Conservation (phyloP, 2,888 invertebrate genomes). For the Trilocha varians region DNA sequence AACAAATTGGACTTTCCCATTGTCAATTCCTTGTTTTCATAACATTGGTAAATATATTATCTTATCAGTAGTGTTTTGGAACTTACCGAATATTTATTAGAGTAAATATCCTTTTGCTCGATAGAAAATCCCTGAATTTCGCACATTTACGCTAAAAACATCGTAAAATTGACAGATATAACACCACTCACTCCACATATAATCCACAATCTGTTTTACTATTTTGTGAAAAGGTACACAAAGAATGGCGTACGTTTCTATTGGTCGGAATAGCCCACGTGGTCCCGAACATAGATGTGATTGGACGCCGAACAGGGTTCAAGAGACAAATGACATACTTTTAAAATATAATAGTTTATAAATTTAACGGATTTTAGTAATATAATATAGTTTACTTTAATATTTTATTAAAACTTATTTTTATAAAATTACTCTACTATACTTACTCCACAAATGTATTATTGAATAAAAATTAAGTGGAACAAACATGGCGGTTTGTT, state of each 20-base stretch:
- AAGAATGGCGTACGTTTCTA: conserved; percentile 64
- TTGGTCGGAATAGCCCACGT: conserved; percentile 71
- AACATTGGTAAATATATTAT: conserved; percentile 21
- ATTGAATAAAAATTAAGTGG: conserved; percentile 35
- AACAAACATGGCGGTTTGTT: conserved; percentile 72
- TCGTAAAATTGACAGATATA: conserved; percentile 68
- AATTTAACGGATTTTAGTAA: too few relatives aligned
- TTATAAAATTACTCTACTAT: conserved; percentile 9
- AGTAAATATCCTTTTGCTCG: conserved; percentile 78
- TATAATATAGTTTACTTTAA: conserved; percentile 2
- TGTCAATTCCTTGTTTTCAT: conserved; percentile 41
- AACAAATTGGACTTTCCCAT: conserved; percentile 60
- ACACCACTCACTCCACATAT: conserved; percentile 70
- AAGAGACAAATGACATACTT: conserved; percentile 28
- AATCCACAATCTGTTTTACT: conserved; percentile 70
- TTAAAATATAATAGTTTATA: conserved; percentile 5
- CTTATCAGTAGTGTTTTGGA: conserved; percentile 14
- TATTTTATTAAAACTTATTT: conserved; percentile 2
- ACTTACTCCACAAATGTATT: conserved; percentile 36
- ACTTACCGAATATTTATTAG: conserved; percentile 81
- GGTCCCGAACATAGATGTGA: conserved; percentile 41
- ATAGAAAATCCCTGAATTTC: conserved; percentile 80
- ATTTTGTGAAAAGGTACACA: conserved; percentile 70
- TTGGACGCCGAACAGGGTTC: too few relatives aligned
- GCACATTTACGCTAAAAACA: conserved; percentile 74